phyloP scores from a whole-genome alignment of 2,113 vertebrate species.

The Tonatia bakeri region DNA sequence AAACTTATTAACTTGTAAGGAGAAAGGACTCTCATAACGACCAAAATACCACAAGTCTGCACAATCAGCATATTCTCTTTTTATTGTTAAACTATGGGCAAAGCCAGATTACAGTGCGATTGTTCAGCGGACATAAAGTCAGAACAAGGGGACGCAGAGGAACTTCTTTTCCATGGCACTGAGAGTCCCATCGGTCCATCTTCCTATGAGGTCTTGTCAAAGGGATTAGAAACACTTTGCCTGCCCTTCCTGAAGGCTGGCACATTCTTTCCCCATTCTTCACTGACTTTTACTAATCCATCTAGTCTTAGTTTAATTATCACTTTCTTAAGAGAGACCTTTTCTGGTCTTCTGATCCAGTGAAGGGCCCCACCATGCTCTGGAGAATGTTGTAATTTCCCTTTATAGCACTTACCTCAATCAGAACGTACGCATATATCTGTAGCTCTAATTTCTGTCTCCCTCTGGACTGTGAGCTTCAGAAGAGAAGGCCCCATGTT shows the following conservation, averaged over 20 bases:
- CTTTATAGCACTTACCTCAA: neutral
- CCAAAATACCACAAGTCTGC: neutral
- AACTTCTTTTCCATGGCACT: neutral
- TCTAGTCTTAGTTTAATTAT: conserved; percentile 49
- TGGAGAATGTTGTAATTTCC: neutral
- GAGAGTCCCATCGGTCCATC: neutral
- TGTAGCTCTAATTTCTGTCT: neutral
- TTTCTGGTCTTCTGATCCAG: neutral
- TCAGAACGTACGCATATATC: neutral
- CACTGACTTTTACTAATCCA: conserved; percentile 45
- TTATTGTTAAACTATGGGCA: neutral
- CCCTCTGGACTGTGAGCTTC: neutral
- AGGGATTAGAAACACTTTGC: conserved; percentile 36
- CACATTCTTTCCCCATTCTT: conserved; percentile 1
- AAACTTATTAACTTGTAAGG: neutral
- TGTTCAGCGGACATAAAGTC: neutral
- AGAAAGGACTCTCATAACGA: neutral
- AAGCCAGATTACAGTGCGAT: neutral
- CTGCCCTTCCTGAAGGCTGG: conserved; percentile 4
- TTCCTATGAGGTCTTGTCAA: neutral
- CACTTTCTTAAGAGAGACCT: conserved; percentile 36
- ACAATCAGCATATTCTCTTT: neutral
- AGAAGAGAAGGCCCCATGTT: neutral
- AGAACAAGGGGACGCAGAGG: neutral
- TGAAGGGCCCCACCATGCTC: neutral